Percentiles rank a stretch among this genome's conserved stretches.
Evolutionary conservation across 2,797 vertebrate genomes (phyloP).

Genomic region (Meda fulgida): DNA sequence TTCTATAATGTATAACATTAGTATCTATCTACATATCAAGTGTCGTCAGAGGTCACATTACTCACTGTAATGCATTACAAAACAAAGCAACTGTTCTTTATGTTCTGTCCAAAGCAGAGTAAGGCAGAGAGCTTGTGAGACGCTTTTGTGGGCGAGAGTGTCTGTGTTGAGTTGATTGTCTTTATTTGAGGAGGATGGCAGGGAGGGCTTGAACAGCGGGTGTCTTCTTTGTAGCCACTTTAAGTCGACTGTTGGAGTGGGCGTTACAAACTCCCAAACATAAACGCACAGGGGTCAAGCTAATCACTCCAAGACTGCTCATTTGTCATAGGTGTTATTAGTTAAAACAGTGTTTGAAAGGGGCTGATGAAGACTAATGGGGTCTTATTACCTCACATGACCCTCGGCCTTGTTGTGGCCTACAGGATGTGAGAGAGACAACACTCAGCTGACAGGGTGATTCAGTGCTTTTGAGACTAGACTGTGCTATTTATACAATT

Average conservation of each 20-base stretch:
- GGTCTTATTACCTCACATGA: constrained; percentile 22
- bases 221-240: constrained; percentile 37
- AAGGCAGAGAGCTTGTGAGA: constrained; percentile 55
- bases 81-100: constrained; percentile 73
- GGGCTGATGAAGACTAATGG: constrained; percentile 49
- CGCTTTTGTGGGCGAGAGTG: constrained; percentile 24
- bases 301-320: constrained; percentile 25
- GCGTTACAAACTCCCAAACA: constrained; percentile 33
- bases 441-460: constrained; percentile 36
- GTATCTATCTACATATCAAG: neutral
- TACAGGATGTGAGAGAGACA: constrained; percentile 44
- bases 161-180: constrained; percentile 70
- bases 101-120: constrained; percentile 62
- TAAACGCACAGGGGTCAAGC: constrained; percentile 23
- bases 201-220: constrained; percentile 15
- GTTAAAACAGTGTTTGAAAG: constrained; percentile 44
- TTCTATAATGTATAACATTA: neutral
- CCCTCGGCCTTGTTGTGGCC: constrained; percentile 31
- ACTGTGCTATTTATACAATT: constrained; percentile 6
- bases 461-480: constrained; percentile 11
- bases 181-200: constrained; percentile 41
- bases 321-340: constrained; percentile 38
- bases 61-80: neutral
- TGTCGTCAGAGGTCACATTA: constrained; percentile 4
- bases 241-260: constrained; percentile 22